Evolutionary conservation across 2,888 invertebrate genomes (phyloP), one percentile per base, ranked within the genome.

Genomic region (Horisme vitalbata): DNA sequence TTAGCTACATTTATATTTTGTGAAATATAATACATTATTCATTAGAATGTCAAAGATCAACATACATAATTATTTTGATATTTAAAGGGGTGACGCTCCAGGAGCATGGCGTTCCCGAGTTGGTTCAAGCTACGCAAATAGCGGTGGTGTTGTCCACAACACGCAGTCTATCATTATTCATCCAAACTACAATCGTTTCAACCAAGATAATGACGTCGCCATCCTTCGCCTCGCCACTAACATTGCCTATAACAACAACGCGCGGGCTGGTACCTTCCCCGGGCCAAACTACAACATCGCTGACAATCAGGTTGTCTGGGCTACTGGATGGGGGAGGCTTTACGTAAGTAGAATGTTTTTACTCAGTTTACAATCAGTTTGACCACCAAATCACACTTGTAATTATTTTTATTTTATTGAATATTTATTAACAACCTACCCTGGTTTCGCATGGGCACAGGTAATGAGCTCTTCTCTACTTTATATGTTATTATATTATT

Each of bases 281-380:
- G 65, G 71, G 0, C 2, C 66, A 13, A 75, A 63, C 49, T 80
- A 78, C 52, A 49, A 52, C 21, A 45, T 77, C 0, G 52, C 21
- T n/a, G 76, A 77, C 35, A 70, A 77, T 47, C 55, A 66, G 47
- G 50, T 45, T 1, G 75, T 79, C 0, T 74, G 67, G 70, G 75
- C 77, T 15, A 57, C 74, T 14, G 80, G 81, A 47, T 82, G 81
- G 80, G 82, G 81, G 2, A n/a, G 45, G 6, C 69, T 57, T 37
- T 52, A 52, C 3, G 78, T 78, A 54, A 70, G 10, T 27, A 6
- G n/a, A n/a, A n/a, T n/a, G n/a, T n/a, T n/a, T n/a, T n/a, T n/a
- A n/a, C n/a, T n/a, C n/a, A n/a, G n/a, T 28, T n/a, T n/a, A n/a
- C n/a, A n/a, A n/a, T n/a, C n/a, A n/a, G n/a, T n/a, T n/a, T n/a